Evolutionary conservation across 2,113 vertebrate genomes (phyloP).

Genomic region (Cettia cetti): DNA sequence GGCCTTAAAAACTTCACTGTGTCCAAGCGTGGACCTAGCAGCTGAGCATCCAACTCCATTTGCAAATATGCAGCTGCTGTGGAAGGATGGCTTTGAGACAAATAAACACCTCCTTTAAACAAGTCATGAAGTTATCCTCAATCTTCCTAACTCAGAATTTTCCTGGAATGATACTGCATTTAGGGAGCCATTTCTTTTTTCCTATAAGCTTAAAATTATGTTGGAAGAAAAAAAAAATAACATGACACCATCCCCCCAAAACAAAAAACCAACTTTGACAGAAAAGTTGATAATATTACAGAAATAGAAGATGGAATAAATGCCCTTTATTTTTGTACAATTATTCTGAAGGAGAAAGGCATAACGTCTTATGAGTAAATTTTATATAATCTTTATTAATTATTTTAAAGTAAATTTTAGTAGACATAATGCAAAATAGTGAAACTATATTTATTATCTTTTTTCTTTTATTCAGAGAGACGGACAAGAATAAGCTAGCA

Average conservation of each 20-base stretch:
- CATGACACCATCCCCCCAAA: rapidly evolving
- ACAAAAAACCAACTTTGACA: neutral
- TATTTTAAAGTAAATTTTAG: neutral
- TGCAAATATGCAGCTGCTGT: neutral
- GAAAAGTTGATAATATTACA: neutral
- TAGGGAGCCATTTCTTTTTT: neutral
- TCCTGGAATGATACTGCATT: neutral
- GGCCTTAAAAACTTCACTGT: neutral
- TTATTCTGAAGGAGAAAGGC: neutral
- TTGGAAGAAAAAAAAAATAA: neutral
- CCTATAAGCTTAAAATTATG: neutral
- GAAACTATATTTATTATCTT: neutral
- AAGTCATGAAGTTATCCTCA: neutral
- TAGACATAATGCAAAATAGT: neutral
- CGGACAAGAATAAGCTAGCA: neutral
- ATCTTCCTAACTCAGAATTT: neutral
- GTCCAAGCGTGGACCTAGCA: neutral
- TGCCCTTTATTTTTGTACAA: neutral
- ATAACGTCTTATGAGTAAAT: neutral
- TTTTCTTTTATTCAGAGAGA: neutral
- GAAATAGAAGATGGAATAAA: neutral
- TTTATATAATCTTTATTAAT: neutral
- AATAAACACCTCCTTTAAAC: neutral
- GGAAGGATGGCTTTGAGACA: neutral
- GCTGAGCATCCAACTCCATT: neutral